A percentile compares a stretch with the other conserved stretches of the same genome.
phyloP scores from a whole-genome alignment of 2,113 vertebrate genomes.

The Thalassarche chlororhynchos region DNA sequence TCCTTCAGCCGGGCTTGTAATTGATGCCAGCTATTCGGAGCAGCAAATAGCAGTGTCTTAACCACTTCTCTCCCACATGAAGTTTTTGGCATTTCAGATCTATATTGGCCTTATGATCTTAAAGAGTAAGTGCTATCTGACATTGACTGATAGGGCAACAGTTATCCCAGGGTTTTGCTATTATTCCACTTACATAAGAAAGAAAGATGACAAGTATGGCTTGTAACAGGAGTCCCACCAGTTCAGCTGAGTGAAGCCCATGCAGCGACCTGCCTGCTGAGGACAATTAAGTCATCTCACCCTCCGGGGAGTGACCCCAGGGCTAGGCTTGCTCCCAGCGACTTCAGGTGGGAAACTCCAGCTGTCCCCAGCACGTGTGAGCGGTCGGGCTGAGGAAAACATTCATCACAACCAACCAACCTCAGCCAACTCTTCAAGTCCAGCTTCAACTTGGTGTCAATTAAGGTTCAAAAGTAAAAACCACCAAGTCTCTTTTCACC shows the following conservation, averaged over 20 bases:
- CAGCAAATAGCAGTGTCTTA: background rate
- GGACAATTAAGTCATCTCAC: background rate
- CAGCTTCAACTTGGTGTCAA: background rate
- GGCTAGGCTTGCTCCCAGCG: background rate
- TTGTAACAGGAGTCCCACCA: background rate
- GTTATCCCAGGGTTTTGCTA: background rate
- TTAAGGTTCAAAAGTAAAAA: background rate
- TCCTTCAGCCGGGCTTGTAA: background rate
- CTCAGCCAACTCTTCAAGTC: background rate
- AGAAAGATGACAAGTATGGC: background rate
- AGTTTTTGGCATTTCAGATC: background rate
- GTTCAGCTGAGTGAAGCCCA: background rate
- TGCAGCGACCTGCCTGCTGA: background rate
- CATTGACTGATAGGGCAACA: background rate
- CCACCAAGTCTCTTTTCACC: background rate
- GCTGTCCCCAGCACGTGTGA: background rate
- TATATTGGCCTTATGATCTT: background rate
- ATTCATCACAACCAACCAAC: background rate
- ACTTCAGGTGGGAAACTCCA: background rate
- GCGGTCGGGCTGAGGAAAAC: background rate
- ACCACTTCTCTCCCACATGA: background rate
- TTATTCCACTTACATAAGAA: background rate
- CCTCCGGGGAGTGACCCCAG: background rate
- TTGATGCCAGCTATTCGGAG: background rate
- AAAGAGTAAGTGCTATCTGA: background rate